Conservation (phyloP, 2,113 vertebrate species). For the Pomatostomus ruficeps region DNA sequence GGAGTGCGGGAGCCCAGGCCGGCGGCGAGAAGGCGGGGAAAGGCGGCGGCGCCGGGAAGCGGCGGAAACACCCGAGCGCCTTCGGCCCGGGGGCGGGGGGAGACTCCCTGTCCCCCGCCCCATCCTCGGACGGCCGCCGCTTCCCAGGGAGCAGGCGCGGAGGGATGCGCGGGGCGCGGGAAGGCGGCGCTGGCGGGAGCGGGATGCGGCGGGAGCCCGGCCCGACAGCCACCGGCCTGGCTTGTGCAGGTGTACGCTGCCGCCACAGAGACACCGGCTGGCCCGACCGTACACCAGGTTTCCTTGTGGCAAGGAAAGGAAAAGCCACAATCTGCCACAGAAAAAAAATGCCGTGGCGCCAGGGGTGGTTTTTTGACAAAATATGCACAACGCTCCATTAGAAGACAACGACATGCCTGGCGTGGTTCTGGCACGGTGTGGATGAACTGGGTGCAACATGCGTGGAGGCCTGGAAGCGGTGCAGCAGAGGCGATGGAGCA, state of each 20-base stretch:
- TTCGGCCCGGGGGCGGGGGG: neutral
- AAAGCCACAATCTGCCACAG: neutral
- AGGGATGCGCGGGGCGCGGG: fast-evolving
- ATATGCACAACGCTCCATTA: fast-evolving
- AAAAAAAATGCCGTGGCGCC: fast-evolving
- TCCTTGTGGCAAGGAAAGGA: neutral
- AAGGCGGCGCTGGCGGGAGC: neutral
- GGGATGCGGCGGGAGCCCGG: fast-evolving
- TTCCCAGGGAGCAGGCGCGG: neutral
- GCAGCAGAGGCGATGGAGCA: fast-evolving
- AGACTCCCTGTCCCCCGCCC: neutral
- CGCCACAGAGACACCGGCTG: neutral
- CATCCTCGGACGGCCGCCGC: fast-evolving
- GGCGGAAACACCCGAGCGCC: neutral
- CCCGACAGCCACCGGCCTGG: fast-evolving
- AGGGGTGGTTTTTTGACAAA: neutral
- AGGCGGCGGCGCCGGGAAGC: neutral
- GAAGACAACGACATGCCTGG: neutral
- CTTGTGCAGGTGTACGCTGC: neutral
- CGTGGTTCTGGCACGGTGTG: fast-evolving
- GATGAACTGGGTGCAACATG: fast-evolving
- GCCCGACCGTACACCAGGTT: fast-evolving
- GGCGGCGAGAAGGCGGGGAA: neutral
- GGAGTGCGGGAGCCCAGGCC: neutral
- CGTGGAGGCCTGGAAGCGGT: neutral